Evolutionary conservation across 2,113 vertebrate genomes (phyloP).

Genomic region (Corythoichthys haematopterus): DNA sequence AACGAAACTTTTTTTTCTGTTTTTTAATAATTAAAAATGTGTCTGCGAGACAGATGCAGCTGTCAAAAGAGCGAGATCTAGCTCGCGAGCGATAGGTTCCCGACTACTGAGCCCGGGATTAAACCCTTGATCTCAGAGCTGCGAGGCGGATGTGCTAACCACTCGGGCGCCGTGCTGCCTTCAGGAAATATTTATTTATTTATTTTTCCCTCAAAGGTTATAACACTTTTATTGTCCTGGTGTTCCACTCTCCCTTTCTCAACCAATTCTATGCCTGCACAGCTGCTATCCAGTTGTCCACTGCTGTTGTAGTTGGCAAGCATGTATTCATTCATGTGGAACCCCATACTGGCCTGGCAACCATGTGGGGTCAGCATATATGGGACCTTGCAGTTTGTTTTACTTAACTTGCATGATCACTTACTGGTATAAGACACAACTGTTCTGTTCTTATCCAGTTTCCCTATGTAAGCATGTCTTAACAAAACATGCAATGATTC

Average conservation of each 20-base stretch:
- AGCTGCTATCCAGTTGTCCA: slow-evolving; percentile 66
- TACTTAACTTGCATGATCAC: slow-evolving; percentile 22
- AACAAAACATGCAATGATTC: slow-evolving; percentile 38
- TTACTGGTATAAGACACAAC: slow-evolving; percentile 42
- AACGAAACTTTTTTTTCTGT: too few species aligned
- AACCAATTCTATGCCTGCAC: slow-evolving; percentile 34
- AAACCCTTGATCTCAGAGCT: too few species aligned
- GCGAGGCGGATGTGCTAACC: too few species aligned
- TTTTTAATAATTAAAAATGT: too few species aligned
- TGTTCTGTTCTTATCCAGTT: slow-evolving; percentile 50
- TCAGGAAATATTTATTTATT: too few species aligned
- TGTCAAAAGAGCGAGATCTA: too few species aligned
- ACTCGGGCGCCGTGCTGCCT: too few species aligned
- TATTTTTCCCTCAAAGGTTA: slow-evolving; percentile 1
- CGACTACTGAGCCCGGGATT: too few species aligned
- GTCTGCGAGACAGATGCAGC: too few species aligned
- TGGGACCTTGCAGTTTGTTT: slow-evolving; percentile 26
- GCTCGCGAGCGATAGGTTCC: too few species aligned
- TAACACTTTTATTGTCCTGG: slow-evolving; percentile 29
- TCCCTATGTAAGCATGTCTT: slow-evolving; percentile 55
- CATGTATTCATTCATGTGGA: slow-evolving; percentile 53
- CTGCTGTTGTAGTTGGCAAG: slow-evolving; percentile 49
- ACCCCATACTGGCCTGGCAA: slow-evolving; percentile 37
- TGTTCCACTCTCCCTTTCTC: slow-evolving; percentile 22
- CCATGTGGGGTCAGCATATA: slow-evolving; percentile 23